phyloP scores from a whole-genome alignment of 35 echinoderm and acorn worm genomes.

The Ophiothrix spiculata region DNA sequence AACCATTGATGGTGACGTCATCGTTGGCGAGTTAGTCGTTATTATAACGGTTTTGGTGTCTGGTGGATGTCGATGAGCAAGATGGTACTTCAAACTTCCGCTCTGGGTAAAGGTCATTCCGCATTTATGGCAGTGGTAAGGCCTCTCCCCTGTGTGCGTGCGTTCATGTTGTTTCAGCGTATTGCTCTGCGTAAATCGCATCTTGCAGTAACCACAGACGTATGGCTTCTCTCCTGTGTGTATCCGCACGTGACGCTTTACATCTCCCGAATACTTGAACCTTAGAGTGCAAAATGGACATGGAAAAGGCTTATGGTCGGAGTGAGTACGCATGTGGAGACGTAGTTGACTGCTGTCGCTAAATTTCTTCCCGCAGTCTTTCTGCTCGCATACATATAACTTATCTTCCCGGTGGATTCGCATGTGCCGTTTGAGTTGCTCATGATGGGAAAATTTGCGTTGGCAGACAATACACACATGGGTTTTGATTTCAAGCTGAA shows the following conservation, averaged over 20 bases:
- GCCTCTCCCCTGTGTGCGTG: constrained; percentile 43
- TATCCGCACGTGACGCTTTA: constrained; percentile 27
- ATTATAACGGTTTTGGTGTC: not conserved
- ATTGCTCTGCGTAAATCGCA: constrained; percentile 18
- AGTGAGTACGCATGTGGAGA: constrained; percentile 24
- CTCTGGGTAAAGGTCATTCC: constrained; percentile 35
- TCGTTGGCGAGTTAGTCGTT: not conserved
- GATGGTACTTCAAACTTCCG: constrained; percentile 10
- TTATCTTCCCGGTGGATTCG: constrained; percentile 26
- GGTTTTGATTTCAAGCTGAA: constrained; percentile 12
- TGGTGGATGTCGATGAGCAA: not conserved
- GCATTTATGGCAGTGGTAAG: constrained; percentile 51
- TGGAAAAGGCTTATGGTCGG: constrained; percentile 25
- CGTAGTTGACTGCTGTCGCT: not conserved
- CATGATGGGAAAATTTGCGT: not conserved
- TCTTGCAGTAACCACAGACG: constrained; percentile 46
- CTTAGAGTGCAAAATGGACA: constrained; percentile 34
- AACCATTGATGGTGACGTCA: too few species aligned
- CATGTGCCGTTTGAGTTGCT: constrained; percentile 23
- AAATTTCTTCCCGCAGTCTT: constrained; percentile 32
- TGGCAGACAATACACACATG: constrained; percentile 5
- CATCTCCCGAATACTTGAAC: constrained; percentile 17
- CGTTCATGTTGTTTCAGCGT: constrained; percentile 34
- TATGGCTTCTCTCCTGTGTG: constrained; percentile 57
- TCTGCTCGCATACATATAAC: not conserved